These are phyloP conservation scores for Ctenochaetus hawaiiensis DNA, from an alignment of 2,797 vertebrate species.

Conservation along the genomic window DNA sequence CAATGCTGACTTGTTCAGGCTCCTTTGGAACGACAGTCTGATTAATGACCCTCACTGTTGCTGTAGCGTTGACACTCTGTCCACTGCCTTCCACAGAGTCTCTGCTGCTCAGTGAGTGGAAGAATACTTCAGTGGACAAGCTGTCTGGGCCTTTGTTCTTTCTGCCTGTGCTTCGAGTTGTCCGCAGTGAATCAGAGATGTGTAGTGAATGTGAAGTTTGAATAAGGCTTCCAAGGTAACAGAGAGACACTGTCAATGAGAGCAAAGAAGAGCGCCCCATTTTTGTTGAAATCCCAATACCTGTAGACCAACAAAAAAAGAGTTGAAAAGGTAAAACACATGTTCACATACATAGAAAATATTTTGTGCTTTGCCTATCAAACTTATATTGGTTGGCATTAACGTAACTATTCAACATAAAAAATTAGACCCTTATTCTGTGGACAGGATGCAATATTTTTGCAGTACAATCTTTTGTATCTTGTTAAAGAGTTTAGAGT, in stretches of 20 bases:
- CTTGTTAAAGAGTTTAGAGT: conserved; percentile 10
- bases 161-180: conserved; percentile 6
- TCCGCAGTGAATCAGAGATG: conserved; percentile 11
- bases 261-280: conserved; percentile 61
- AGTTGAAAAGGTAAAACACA: neutral
- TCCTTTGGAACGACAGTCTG: conserved; percentile 13
- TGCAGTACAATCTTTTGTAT: neutral
- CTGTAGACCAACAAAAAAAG: conserved; percentile 46
- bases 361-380: neutral
- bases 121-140: conserved; percentile 12
- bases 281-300: conserved; percentile 31
- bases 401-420: neutral
- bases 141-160: conserved; percentile 5
- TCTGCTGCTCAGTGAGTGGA: conserved; percentile 18
- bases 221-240: conserved; percentile 56
- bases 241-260: conserved; percentile 39
- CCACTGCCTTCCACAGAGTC: conserved; percentile 55
- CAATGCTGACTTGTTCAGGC: neutral
- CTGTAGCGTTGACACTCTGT: conserved; percentile 6
- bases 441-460: neutral
- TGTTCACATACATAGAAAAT: neutral
- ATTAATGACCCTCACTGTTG: conserved; percentile 26
- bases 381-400: neutral
- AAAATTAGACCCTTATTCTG: neutral
- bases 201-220: conserved; percentile 41